Conservation (phyloP, 1,140 invertebrate genomes). For the Listronotus oregonensis region DNA sequence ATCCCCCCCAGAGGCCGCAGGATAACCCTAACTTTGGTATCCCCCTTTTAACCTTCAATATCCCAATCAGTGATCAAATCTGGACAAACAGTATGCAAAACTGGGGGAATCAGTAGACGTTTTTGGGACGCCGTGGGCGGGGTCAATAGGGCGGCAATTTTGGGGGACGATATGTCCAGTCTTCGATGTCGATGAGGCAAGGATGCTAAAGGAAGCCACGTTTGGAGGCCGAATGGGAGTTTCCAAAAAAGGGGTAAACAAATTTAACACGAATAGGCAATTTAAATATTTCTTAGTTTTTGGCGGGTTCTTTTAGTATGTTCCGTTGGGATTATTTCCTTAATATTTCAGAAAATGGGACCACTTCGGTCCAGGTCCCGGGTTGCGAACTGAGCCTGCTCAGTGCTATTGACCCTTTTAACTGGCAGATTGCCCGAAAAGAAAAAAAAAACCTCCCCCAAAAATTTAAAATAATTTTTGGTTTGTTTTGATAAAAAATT, state of each 20-base stretch:
- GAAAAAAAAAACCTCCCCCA: too few relatives aligned
- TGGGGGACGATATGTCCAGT: conserved; percentile 26
- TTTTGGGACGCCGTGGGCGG: conserved; percentile 40
- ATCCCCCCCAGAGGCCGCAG: conserved; percentile 14
- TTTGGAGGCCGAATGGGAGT: conserved; percentile 15
- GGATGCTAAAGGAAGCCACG: conserved; percentile 52
- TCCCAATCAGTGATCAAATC: conserved; percentile 7
- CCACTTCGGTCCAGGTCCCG: too few relatives aligned
- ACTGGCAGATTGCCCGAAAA: too few relatives aligned
- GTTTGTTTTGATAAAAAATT: too few relatives aligned
- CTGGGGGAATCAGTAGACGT: conserved; percentile 31
- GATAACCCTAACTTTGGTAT: conserved; percentile 10
- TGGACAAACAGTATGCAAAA: conserved; percentile 7
- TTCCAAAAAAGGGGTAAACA: conserved; percentile 19
- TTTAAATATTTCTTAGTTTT: too few relatives aligned
- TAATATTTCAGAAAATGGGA: too few relatives aligned
- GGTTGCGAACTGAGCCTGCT: too few relatives aligned
- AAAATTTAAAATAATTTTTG: too few relatives aligned
- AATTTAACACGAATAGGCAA: too few relatives aligned
- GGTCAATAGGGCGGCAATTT: conserved; percentile 31
- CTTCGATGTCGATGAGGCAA: conserved; percentile 50
- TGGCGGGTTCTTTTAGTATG: too few relatives aligned
- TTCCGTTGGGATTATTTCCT: too few relatives aligned
- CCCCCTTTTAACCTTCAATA: conserved; percentile 4
- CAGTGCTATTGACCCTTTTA: too few relatives aligned